Evolutionary conservation across 2,797 vertebrate genomes (phyloP).

Genomic region (Jordanella pulchra): DNA sequence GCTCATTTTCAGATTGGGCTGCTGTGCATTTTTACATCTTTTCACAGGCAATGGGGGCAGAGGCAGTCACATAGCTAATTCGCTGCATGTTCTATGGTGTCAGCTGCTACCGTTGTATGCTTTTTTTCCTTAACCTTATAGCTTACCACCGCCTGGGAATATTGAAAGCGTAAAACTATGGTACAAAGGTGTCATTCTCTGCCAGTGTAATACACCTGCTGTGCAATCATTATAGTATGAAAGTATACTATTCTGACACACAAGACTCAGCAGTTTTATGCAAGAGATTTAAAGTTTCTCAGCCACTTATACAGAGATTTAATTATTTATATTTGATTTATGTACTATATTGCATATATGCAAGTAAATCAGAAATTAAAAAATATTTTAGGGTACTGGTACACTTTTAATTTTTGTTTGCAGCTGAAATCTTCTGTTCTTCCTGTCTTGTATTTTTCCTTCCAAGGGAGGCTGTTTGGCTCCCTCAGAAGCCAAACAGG

Average conservation of each 20-base stretch:
- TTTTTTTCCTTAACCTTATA: background rate
- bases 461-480: conserved; percentile 48
- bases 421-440: conserved; percentile 54
- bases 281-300: background rate
- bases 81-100: background rate
- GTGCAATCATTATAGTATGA: background rate
- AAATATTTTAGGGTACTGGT: conserved; percentile 7
- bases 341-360: background rate
- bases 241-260: background rate
- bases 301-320: background rate
- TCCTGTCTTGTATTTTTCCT: conserved; percentile 53
- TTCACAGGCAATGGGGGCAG: background rate
- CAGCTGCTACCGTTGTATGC: background rate
- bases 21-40: background rate
- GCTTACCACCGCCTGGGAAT: background rate
- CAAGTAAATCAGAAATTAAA: conserved; percentile 2
- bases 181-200: background rate
- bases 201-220: background rate
- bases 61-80: background rate
- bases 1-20: background rate
- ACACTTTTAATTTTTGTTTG: conserved; percentile 1
- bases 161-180: background rate
- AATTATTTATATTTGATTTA: background rate
- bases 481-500: no score
- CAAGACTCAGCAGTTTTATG: background rate